Evolutionary conservation across 2,113 vertebrate species (phyloP).

Genomic region (Tachycineta bicolor): DNA sequence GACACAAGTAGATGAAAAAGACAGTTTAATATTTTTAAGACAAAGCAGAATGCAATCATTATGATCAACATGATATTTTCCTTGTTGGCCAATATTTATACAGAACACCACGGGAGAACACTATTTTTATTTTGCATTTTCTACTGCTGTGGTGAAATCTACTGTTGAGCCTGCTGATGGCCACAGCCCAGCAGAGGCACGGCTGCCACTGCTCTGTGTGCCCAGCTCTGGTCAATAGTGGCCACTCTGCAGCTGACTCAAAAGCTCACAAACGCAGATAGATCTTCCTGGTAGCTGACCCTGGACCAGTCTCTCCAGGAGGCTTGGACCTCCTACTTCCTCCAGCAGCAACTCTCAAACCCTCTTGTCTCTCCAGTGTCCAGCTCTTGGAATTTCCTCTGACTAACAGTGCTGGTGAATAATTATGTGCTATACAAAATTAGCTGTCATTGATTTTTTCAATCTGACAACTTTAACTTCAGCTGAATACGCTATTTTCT

Average conservation of each 20-base stretch:
- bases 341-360: not conserved
- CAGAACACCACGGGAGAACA: not conserved
- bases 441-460: not conserved
- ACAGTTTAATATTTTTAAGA: not conserved
- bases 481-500: not conserved
- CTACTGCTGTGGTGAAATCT: not conserved
- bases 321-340: not conserved
- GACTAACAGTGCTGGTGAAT: not conserved
- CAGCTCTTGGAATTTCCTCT: not conserved
- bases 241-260: not conserved
- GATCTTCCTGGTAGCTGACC: not conserved
- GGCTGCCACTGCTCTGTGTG: accelerated
- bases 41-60: not conserved
- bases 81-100: not conserved
- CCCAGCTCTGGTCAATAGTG: not conserved
- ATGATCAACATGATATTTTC: not conserved
- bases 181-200: not conserved
- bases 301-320: not conserved
- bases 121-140: not conserved
- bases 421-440: not conserved
- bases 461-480: not conserved
- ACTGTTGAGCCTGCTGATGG: not conserved
- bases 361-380: not conserved
- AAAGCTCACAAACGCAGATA: not conserved
- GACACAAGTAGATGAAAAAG: not conserved